Evolutionary conservation across 2,113 vertebrate species (phyloP).

Genomic region (Deroptyus accipitrinus): DNA sequence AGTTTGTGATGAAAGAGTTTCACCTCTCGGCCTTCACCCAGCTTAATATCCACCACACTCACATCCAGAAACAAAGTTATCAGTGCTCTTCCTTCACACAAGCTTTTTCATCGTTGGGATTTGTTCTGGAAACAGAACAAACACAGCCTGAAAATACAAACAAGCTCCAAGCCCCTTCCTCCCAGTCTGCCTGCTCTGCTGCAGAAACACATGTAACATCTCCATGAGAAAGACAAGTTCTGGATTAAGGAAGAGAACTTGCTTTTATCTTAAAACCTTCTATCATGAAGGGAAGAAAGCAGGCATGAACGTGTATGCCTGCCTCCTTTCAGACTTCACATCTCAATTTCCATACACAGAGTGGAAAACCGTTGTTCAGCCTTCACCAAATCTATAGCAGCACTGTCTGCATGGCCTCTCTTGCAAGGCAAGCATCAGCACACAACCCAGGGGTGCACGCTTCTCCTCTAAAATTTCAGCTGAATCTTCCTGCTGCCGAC

Average conservation of each 20-base stretch:
- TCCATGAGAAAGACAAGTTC: not conserved
- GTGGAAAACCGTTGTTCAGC: not conserved
- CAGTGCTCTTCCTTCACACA: not conserved
- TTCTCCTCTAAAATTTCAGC: not conserved
- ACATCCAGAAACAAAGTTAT: not conserved
- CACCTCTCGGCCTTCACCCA: not conserved
- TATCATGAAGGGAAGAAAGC: not conserved
- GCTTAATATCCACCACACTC: not conserved
- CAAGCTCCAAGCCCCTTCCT: not conserved
- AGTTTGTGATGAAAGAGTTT: not conserved
- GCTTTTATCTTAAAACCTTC: not conserved
- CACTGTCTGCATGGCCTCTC: not conserved
- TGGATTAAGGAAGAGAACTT: not conserved
- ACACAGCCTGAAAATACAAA: not conserved
- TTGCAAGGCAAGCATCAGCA: not conserved
- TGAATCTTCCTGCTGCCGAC: not conserved
- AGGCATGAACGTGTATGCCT: not conserved
- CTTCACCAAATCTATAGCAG: not conserved
- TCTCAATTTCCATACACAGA: not conserved
- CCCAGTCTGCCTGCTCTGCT: no score
- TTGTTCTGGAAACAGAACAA: not conserved
- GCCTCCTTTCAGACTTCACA: not conserved
- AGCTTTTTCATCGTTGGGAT: not conserved
- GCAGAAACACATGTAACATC: not conserved
- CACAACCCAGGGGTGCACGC: not conserved